Evolutionary conservation across 2,888 invertebrate genomes (phyloP).

Genomic region (Ornithoptera priamus): DNA sequence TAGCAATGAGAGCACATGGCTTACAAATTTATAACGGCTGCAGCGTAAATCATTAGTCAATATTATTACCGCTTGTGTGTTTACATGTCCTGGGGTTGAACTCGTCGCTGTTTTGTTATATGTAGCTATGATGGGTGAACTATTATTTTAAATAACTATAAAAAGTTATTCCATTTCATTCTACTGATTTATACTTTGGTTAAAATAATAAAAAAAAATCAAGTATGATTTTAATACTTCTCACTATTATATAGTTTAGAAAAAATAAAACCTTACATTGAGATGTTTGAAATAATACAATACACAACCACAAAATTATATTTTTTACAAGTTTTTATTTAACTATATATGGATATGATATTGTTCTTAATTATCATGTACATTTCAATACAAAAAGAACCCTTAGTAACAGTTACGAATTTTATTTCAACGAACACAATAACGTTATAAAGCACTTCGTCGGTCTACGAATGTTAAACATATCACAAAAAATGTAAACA

Average conservation of each 20-base stretch:
- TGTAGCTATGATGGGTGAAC: neutral
- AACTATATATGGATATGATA: too few species aligned
- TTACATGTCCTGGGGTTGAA: slow-evolving; percentile 13
- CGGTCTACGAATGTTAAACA: neutral
- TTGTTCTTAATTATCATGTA: too few species aligned
- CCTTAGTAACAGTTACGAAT: neutral
- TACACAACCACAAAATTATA: too few species aligned
- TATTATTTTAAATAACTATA: too few species aligned
- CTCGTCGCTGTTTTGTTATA: neutral
- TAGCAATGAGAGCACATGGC: slow-evolving; percentile 15
- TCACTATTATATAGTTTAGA: too few species aligned
- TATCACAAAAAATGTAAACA: slow-evolving; percentile 18
- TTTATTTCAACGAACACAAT: neutral
- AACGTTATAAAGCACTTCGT: neutral
- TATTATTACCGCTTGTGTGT: slow-evolving; percentile 19
- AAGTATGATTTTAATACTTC: too few species aligned
- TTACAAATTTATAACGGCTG: slow-evolving; percentile 12
- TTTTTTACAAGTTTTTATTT: too few species aligned
- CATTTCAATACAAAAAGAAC: neutral
- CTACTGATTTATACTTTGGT: too few species aligned
- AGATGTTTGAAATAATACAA: too few species aligned
- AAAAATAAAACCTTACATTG: too few species aligned
- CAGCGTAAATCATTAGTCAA: slow-evolving; percentile 23
- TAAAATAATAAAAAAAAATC: too few species aligned
- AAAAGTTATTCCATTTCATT: too few species aligned